A percentile compares a stretch with the other conserved stretches of the same genome.
These are phyloP conservation scores for Holocentrus rufus DNA, from an alignment of 2,797 vertebrate species.

Conservation along the genomic window DNA sequence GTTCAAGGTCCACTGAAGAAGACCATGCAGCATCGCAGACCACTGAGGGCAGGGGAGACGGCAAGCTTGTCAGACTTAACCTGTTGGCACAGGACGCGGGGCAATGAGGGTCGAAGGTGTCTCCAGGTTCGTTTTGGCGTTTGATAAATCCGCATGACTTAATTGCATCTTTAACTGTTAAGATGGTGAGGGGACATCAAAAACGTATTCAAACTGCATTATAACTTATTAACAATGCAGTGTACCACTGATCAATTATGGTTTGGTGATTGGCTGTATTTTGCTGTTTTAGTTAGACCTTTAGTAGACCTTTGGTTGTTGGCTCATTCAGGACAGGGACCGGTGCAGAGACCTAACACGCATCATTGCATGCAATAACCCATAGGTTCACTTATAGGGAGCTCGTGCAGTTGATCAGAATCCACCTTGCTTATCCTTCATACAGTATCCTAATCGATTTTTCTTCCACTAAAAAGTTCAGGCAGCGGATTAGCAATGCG, in stretches of 20 bases:
- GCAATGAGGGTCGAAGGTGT: slow-evolving; percentile 41
- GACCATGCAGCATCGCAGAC: slow-evolving; percentile 11
- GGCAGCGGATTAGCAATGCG: neutral
- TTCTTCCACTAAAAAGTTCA: too few relatives aligned
- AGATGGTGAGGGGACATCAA: neutral
- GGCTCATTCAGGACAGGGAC: too few relatives aligned
- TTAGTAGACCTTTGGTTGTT: neutral
- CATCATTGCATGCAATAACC: too few relatives aligned
- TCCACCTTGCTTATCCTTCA: neutral
- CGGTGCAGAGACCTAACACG: too few relatives aligned
- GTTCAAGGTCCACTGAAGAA: neutral
- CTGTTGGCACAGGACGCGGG: slow-evolving; percentile 29
- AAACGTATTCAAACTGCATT: neutral
- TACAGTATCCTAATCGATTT: neutral
- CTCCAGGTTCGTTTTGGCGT: slow-evolving; percentile 47
- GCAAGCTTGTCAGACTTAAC: slow-evolving; percentile 9
- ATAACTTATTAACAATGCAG: neutral
- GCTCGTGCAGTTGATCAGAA: too few relatives aligned
- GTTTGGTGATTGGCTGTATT: neutral
- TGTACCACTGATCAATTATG: neutral
- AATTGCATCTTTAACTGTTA: neutral
- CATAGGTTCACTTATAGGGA: too few relatives aligned
- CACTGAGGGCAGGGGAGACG: neutral
- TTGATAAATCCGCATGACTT: slow-evolving; percentile 20
- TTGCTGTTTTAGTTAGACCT: neutral